Conservation (phyloP, 2,888 invertebrate species). For the Synergus japonicus region DNA sequence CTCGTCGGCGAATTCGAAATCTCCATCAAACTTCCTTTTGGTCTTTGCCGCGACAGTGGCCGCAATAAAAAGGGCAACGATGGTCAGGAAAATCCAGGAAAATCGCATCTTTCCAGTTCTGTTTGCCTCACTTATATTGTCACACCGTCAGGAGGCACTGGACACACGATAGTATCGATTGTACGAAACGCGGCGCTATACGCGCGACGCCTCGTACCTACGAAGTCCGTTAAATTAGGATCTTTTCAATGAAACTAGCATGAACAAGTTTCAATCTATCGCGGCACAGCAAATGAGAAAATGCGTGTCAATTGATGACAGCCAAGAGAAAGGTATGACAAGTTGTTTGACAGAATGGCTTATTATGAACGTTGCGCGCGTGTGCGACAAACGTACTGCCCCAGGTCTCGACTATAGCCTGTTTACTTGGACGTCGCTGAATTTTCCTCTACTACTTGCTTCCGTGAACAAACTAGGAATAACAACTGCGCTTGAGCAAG, state of each 20-base stretch:
- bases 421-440: conserved; percentile 34
- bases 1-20: conserved; percentile 89
- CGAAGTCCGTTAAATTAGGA: conserved; percentile 11
- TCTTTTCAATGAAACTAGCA: conserved; percentile 15
- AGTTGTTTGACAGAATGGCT: neutral
- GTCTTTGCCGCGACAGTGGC: conserved; percentile 72
- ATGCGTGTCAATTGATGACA: neutral
- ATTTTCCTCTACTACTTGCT: conserved; percentile 32
- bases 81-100: conserved; percentile 77
- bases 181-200: conserved; percentile 41
- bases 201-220: conserved; percentile 40
- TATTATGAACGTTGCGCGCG: conserved; percentile 26
- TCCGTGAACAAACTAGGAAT: conserved; percentile 25
- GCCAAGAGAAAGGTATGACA: conserved; percentile 10
- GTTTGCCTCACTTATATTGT: conserved; percentile 39
- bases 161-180: conserved; percentile 39
- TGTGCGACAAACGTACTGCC: conserved; percentile 23
- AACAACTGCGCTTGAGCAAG: conserved; percentile 37
- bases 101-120: conserved; percentile 72
- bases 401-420: conserved; percentile 28
- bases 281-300: neutral
- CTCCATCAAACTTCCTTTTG: conserved; percentile 87
- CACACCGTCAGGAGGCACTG: conserved; percentile 40
- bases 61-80: conserved; percentile 62
- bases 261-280: neutral